Base-by-base conservation (phyloP, 2,888 invertebrate species). In the Sinodicranocentrus sp. region DNA sequence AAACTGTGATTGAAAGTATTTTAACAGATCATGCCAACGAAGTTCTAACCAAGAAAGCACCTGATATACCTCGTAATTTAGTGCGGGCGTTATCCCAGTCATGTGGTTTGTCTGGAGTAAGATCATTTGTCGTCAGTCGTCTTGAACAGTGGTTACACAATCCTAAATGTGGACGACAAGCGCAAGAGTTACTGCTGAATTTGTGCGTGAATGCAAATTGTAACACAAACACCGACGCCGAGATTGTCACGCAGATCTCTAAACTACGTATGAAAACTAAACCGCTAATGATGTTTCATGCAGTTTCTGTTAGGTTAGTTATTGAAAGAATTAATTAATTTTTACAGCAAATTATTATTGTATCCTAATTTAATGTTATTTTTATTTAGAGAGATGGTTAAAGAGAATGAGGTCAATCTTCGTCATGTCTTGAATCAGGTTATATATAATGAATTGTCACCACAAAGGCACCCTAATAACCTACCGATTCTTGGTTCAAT, bases 241-340 rank as follows among this genome's bases (percentile, higher is more conserved):
- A 95, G 89, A 95, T 97, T 28, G 94, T 98, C 75, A 94, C 95
- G 33, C 94, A 95, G 89, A 92, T 99, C 25, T 95, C 96, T 2
- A 95, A 97, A 91, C 95, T 99, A 92, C 92, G 98, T 63, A 92
- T 98, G 86, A 99, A 99, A 92, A 97, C 97, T 39, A 98, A 98
- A 91, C 96, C 96, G 1, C 93, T 98, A 87, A 94, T 97, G 84
- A 96, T 95, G 90, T 95, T 97, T 83, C 98, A 97, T 90, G 94
- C 97, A 90, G 93, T 94, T 54, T 97, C 97, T 88, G 93, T 98
- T 70, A 92, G 92, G 94, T 92, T n/a, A n/a, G n/a, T n/a, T n/a
- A n/a, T 39, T 13, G 39, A 39, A 39, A 13, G 6, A 39, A 13
- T 8, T 13, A 8, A 39, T 39, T 8, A 13, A 39, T 39, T 39